Base-by-base conservation (phyloP, 2,113 vertebrate species). In the Platanista minor region DNA sequence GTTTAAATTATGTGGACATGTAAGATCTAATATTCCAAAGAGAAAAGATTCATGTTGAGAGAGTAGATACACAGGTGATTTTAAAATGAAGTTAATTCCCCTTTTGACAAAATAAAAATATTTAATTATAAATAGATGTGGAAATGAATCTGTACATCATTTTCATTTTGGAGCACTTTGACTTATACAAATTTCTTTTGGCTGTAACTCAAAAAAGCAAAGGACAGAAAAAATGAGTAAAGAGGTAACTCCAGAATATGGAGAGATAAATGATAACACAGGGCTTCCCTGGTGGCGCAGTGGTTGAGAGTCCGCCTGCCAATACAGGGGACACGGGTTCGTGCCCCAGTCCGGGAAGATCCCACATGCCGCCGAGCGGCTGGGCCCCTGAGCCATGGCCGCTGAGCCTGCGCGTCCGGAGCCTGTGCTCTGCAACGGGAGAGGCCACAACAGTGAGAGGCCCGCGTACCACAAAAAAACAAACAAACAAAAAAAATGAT, bases 71-170 rank as follows among this genome's bases (percentile, higher is more conserved):
- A 84, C 1, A 72, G n/a, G 17, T 85, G 27, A 91, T 88, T 92
- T 89, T 89, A 85, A 92, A 95, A 87, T 82, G 15, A 94, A 94
- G 13, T 90, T 80, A 67, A 75, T 49, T 93, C 2, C 17, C 13
- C 49, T 91, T 96, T 81, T 61, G 95, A 41, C 87, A 69, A 84
- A 96, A 86, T 15, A 77, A 27, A 62, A 72, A 75, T 71, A 57
- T 49, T 10, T 74, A 85, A 90, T 92, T 92, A 66, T 77, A 71
- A 87, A 92, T 23, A 92, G 54, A 69, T 36, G 33, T 64, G 49
- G 29, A 83, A 91, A 46, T 78, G 10, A 89, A 33, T 71, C 61
- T 84, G 54, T 49, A 27, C 2, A 82, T 71, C 49, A 80, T 82
- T 94, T 95, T 94, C 1, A 75, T 92, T 95, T 94, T 0, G 5